Base-by-base conservation (phyloP, 2,888 invertebrate genomes). In the Drosophila limbata region DNA sequence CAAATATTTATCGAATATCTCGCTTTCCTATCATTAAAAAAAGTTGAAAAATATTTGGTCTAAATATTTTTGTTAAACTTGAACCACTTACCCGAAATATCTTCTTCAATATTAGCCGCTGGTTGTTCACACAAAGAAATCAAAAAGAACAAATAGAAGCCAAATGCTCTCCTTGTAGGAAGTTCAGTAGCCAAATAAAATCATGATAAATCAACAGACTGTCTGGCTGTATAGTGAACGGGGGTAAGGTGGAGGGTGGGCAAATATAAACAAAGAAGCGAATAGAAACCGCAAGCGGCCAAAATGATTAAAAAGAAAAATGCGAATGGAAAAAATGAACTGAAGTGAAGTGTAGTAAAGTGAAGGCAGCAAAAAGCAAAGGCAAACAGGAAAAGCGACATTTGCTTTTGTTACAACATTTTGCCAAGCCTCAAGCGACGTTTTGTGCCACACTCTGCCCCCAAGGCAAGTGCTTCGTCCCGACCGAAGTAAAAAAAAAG, bases 401-500 rank as follows among this genome's bases (percentile, higher is more conserved):
- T 88, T 88, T 85, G 86, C 80, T 88, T 77, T 85, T 84, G 84
- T 88, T 84, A 83, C 71, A 88, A 82, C 70, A 77, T 79, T 84
- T 77, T 74, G 70, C 55, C 69, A 66, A 66, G 80, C 86, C 86
- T 73, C 73, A 37, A 67, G 89, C 88, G 63, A 68, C 67, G 52
- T 69, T 79, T 69, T 47, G 28, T 21, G 25, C 40, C 39, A 53
- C 40, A 42, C 55, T 31, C 33, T 42, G 47, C 2, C 10, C 17
- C 40, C 31, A 28, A 28, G 28, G 5, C n/a, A 19, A 13, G n/a
- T 33, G 17, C 33, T 42, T 15, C 39, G 6, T 10, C 11, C 40
- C 25, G 40, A 48, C 45, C 21, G 21, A 51, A 50, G 10, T 25
- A 48, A 35, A 13, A 40, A 57, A 31, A 50, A 72, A 55, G 47